Evolutionary conservation across 1,140 invertebrate genomes (phyloP).

Genomic region (Pseudomyrmex cubaensis): DNA sequence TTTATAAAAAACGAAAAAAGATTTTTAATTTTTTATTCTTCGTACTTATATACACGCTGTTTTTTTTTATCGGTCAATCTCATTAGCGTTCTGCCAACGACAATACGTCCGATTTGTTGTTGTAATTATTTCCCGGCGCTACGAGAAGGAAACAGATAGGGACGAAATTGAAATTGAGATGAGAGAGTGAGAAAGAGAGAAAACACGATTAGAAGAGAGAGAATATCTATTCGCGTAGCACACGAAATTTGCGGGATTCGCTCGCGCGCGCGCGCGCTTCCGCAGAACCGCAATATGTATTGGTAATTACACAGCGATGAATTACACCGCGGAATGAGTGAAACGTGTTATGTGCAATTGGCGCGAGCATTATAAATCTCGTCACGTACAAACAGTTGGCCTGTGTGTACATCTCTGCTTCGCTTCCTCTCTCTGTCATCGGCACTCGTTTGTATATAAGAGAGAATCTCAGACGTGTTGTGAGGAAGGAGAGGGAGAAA

Average conservation of each 20-base stretch:
- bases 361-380: constrained; percentile 81
- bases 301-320: constrained; percentile 81
- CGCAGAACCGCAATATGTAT: constrained; percentile 81
- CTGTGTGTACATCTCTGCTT: constrained; percentile 4
- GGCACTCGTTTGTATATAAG: not conserved
- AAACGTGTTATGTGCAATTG: constrained; percentile 81
- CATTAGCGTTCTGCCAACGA: constrained; percentile 31
- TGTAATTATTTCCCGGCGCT: constrained; percentile 66
- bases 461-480: constrained; percentile 32
- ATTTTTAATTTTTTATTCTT: not conserved
- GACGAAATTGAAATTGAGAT: constrained; percentile 80
- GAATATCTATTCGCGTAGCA: constrained; percentile 55
- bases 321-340: constrained; percentile 81
- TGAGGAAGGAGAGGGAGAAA: not conserved
- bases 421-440: not conserved
- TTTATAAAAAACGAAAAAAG: not conserved
- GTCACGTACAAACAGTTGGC: constrained; percentile 78
- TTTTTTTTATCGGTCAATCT: constrained; percentile 28
- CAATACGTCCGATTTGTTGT: constrained; percentile 43
- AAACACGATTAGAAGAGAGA: constrained; percentile 38
- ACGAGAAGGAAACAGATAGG: constrained; percentile 49
- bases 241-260: constrained; percentile 78
- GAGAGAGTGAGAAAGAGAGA: constrained; percentile 55
- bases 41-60: not conserved
- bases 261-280: constrained; percentile 72